Evolutionary conservation across 2,113 vertebrate genomes (phyloP), one percentile per base, ranked within the genome.

Genomic region (Melanocharis versteri): DNA sequence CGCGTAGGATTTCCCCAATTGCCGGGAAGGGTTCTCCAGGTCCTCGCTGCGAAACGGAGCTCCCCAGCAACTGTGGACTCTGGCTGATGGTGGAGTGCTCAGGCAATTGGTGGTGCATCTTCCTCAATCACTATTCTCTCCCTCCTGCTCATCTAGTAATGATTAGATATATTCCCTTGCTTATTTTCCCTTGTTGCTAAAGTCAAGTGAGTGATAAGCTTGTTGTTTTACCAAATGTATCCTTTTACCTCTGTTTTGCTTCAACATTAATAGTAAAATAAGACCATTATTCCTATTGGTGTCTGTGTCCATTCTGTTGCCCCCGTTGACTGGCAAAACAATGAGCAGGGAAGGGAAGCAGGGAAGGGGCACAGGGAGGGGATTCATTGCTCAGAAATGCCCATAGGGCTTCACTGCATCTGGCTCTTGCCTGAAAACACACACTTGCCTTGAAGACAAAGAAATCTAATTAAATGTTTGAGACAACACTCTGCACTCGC

Each of bases 1-100:
- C 4, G 1, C 0, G 0, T 14, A 4, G 79, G 31, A 42, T 60
- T 60, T 16, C 15, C 15, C 37, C 54, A 13, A 0, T 13, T 35
- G 19, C 31, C 0, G 0, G 40, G 37, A 30, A 50, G 20, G 37
- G 54, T 7, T 83, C 54, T 50, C 24, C 79, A 70, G 65, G 9
- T n/a, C 65, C 65, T 40, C 0, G 2, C 30, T 51, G 37, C 3
- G 4, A 13, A 51, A 15, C 3, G 0, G 19, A 9, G 44, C 65
- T 60, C 31, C 15, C 35, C 65, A 83, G 65, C 1, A 0, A n/a
- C 30, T 35, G 54, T 0, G 0, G 35, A 6, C 77, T 60, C 35
- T 70, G 65, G 10, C 2, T 35, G 45, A 35, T 30, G 20, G 15
- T 23, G 20, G 20, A 7, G 12, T 13, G 8, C 24, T 70, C 31